Evolutionary conservation across 2,888 invertebrate species (phyloP).

Genomic region (Cryptosula pallasiana): DNA sequence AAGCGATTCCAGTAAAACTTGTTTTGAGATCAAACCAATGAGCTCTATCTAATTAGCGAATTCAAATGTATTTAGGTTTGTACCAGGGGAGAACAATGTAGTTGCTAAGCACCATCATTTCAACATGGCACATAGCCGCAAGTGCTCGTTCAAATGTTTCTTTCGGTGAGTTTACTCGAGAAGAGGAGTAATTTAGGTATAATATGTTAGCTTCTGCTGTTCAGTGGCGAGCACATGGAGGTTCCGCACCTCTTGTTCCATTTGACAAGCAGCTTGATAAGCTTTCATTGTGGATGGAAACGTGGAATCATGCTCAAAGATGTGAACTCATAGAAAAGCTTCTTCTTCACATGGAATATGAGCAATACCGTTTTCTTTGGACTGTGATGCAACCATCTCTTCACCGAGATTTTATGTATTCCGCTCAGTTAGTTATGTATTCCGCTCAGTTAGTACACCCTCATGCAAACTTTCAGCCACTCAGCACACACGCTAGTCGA

Average conservation of each 20-base stretch:
- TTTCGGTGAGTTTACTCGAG: no score
- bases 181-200: neutral
- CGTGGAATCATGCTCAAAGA: conserved; percentile 42
- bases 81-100: neutral
- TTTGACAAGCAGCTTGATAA: conserved; percentile 45
- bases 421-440: conserved; percentile 30
- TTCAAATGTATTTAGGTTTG: no score
- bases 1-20: neutral
- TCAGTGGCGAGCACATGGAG: conserved; percentile 39
- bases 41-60: no score
- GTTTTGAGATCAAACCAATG: no score
- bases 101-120: neutral
- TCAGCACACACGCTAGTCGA: conserved; percentile 41
- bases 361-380: conserved; percentile 42
- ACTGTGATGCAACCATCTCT: conserved; percentile 44
- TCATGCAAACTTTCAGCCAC: conserved; percentile 37
- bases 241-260: conserved; percentile 37
- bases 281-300: conserved; percentile 40
- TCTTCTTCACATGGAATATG: conserved; percentile 36
- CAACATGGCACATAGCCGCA: neutral
- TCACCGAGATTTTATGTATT: conserved; percentile 47
- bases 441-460: neutral
- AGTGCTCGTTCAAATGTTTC: no score
- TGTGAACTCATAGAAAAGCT: conserved; percentile 39
- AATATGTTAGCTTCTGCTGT: neutral